Conservation (phyloP, 2,888 invertebrate genomes). For the Metopia argyrocephala region DNA sequence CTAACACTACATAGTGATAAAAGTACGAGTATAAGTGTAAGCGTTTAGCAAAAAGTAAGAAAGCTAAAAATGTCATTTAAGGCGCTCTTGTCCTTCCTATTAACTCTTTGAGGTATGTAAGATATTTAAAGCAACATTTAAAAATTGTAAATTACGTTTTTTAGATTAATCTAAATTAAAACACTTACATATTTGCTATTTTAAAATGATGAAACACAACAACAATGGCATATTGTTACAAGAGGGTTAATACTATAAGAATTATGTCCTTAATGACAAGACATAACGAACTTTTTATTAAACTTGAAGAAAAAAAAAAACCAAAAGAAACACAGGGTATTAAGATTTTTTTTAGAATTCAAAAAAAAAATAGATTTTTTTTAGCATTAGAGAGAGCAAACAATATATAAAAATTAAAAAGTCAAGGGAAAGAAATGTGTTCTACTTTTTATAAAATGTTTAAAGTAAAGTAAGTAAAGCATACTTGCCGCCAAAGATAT, state of each 20-base stretch:
- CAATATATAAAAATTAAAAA: neutral
- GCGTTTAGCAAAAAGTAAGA: neutral
- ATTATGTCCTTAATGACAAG: conserved; percentile 37
- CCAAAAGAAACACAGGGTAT: conserved; percentile 32
- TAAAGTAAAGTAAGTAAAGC: no score
- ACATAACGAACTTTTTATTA: conserved; percentile 28
- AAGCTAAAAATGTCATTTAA: conserved; percentile 44
- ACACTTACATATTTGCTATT: no score
- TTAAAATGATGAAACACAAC: no score
- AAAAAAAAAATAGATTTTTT: neutral
- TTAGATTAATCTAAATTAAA: no score
- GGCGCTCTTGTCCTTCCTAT: neutral
- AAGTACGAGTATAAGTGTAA: neutral
- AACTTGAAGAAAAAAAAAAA: conserved; percentile 5
- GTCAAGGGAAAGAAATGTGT: conserved; percentile 28
- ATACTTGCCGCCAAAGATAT: no score
- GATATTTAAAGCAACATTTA: no score
- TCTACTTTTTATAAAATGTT: conserved; percentile 49
- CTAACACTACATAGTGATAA: neutral
- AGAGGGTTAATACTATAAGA: conserved; percentile 31
- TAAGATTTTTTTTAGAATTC: conserved; percentile 29
- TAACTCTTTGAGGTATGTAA: neutral
- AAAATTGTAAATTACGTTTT: no score
- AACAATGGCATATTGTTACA: no score
- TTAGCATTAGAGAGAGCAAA: neutral